Evolutionary conservation across 2,888 invertebrate species (phyloP).

Genomic region (Prosopocoilus inquinatus): DNA sequence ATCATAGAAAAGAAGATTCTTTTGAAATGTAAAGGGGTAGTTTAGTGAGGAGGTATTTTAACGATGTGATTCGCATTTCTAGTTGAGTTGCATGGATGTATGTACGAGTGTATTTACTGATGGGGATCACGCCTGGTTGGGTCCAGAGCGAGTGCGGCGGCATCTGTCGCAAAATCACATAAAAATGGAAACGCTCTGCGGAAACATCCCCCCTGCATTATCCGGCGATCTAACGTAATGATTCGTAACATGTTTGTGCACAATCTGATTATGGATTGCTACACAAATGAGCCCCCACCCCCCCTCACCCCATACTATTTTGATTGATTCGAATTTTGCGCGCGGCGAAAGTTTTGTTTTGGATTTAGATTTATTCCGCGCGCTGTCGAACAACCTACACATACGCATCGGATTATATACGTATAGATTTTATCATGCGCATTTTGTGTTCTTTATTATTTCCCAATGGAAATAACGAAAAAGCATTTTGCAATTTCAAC

Average conservation of each 20-base stretch:
- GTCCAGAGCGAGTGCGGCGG: slow-evolving; percentile 7
- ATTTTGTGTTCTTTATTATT: slow-evolving; percentile 1
- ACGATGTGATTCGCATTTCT: slow-evolving; percentile 26
- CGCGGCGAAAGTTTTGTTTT: background rate
- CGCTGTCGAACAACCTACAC: too few species aligned
- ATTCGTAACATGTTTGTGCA: slow-evolving; percentile 2
- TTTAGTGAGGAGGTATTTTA: slow-evolving; percentile 25
- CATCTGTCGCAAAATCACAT: slow-evolving; percentile 24
- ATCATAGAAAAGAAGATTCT: slow-evolving; percentile 9
- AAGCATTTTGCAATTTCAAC: too few species aligned
- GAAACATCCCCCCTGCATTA: slow-evolving; percentile 17
- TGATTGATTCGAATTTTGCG: slow-evolving; percentile 11
- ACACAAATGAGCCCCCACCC: background rate
- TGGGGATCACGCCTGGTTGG: slow-evolving; percentile 24
- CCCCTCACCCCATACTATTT: slow-evolving; percentile 17
- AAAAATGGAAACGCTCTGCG: slow-evolving; percentile 19
- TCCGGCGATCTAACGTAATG: slow-evolving; percentile 19
- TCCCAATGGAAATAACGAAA: background rate
- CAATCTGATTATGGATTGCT: background rate
- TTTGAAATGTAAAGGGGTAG: slow-evolving; percentile 2
- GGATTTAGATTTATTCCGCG: slow-evolving; percentile 1
- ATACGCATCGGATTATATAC: too few species aligned
- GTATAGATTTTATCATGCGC: background rate
- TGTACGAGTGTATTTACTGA: slow-evolving; percentile 27
- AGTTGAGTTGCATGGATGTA: slow-evolving; percentile 14